Evolutionary conservation across 2,797 vertebrate genomes (phyloP), one percentile per base, ranked within the genome.

Genomic region (Liparis tanakae): DNA sequence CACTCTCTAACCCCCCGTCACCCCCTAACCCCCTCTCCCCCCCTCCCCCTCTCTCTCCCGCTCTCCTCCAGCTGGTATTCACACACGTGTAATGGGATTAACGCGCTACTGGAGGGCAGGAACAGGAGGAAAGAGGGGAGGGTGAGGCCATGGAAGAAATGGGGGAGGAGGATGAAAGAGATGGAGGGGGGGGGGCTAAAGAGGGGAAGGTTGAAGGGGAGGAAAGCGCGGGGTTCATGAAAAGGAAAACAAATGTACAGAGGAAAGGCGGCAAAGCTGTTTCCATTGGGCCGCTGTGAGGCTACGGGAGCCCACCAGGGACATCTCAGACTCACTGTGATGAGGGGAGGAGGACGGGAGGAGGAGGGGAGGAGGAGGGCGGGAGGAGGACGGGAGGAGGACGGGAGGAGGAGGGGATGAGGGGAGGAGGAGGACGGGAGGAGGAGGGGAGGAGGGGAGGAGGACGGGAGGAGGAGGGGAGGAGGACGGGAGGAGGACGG

Each of bases 41-140:
- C 58, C 30, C 55, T 62, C 58, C 64, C 39, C 62, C 53, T 25
- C 61, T 10, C 53, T 55, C 70, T 37, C 61, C 37, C 64, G 56
- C 82, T 72, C 81, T 74, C 76, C 81, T 80, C 88, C 90, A 91
- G 90, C 90, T 93, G 93, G 88, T 91, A 89, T 90, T 93, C 92
- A 93, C 89, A 91, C 91, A 83, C 91, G 81, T 91, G 83, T 93
- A 94, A 94, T 93, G 90, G 89, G 93, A 94, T 94, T 93, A 93
- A 78, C 87, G 77, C 78, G 87, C 90, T 88, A 69, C 86, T 73
- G 80, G 65, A 84, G 80, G 77, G 80, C 63, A 81, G 75, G 78
- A 81, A 81, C 41, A 57, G 61, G 66, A 87, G 83, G 82, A 79
- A 70, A 82, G 78, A 71, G 63, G 72, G 70, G 67, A 76, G 72